A percentile compares a stretch with the other conserved stretches of the same genome.
Evolutionary conservation across 2,113 vertebrate genomes (phyloP).

Genomic region (Aspidoscelis tigris): DNA sequence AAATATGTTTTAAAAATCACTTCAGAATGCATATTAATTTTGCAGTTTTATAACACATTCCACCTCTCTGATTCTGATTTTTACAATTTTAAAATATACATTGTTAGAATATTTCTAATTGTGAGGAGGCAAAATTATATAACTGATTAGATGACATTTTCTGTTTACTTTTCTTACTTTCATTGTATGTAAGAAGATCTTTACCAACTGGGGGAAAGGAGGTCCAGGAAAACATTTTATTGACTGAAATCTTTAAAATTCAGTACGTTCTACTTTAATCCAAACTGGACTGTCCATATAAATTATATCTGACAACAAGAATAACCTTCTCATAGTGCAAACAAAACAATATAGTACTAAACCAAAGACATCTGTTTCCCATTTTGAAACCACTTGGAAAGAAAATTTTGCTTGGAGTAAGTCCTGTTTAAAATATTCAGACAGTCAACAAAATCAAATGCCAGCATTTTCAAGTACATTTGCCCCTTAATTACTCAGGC

Average conservation of each 20-base stretch:
- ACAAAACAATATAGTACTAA: conserved; percentile 44
- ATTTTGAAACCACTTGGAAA: conserved; percentile 48
- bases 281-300: background rate
- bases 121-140: conserved; percentile 11
- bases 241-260: background rate
- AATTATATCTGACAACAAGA: conserved; percentile 29
- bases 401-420: conserved; percentile 40
- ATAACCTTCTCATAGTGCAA: conserved; percentile 50
- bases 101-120: conserved; percentile 21
- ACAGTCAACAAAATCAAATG: conserved; percentile 45
- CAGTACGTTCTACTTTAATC: conserved; percentile 14
- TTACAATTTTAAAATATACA: conserved; percentile 28
- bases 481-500: background rate
- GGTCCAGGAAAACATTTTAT: background rate
- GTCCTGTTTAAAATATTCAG: conserved; percentile 49
- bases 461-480: conserved; percentile 20
- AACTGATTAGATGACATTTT: background rate
- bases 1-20: conserved; percentile 48
- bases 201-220: background rate
- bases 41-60: conserved; percentile 52
- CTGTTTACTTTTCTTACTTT: conserved; percentile 7
- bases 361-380: conserved; percentile 37
- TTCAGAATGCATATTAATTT: conserved; percentile 36
- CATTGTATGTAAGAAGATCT: background rate
- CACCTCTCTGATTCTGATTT: conserved; percentile 37